Evolutionary conservation across 2,888 invertebrate genomes (phyloP).

Genomic region (Quadriops clusia): DNA sequence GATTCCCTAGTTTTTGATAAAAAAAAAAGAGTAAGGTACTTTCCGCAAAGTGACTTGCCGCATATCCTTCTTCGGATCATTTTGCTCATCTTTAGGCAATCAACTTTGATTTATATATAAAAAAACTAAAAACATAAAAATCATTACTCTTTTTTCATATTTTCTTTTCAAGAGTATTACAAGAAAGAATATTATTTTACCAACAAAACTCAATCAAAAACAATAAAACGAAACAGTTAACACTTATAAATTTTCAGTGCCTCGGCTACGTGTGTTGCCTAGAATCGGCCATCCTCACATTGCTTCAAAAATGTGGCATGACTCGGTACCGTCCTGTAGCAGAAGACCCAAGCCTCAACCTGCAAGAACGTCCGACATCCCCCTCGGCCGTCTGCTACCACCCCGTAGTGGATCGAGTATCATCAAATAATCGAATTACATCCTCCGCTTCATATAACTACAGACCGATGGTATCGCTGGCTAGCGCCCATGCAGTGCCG

Average conservation of each 20-base stretch:
- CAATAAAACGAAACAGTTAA: neutral
- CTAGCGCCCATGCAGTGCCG: too few species aligned
- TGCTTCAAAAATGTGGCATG: slow-evolving; percentile 45
- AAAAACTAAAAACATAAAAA: too few species aligned
- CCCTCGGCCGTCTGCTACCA: slow-evolving; percentile 30
- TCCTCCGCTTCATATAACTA: slow-evolving; percentile 37
- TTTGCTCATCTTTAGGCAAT: too few species aligned
- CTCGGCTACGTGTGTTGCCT: slow-evolving; percentile 50
- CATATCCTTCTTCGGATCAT: too few species aligned
- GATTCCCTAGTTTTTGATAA: too few species aligned
- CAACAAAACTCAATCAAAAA: too few species aligned
- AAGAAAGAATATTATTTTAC: neutral
- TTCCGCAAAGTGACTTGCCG: too few species aligned
- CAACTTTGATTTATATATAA: neutral
- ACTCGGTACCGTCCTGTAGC: slow-evolving; percentile 49
- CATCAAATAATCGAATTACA: too few species aligned
- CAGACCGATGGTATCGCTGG: too few species aligned
- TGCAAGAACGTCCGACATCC: slow-evolving; percentile 34
- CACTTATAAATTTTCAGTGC: slow-evolving; percentile 35
- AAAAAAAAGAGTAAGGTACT: too few species aligned
- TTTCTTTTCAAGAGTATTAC: neutral
- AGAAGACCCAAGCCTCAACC: slow-evolving; percentile 49
- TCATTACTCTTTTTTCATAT: too few species aligned
- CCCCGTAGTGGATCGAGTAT: slow-evolving; percentile 29
- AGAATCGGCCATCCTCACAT: slow-evolving; percentile 46